Evolutionary conservation across 2,797 vertebrate species (phyloP), one percentile per base, ranked within the genome.

Genomic region (Cirrhinus mrigala): DNA sequence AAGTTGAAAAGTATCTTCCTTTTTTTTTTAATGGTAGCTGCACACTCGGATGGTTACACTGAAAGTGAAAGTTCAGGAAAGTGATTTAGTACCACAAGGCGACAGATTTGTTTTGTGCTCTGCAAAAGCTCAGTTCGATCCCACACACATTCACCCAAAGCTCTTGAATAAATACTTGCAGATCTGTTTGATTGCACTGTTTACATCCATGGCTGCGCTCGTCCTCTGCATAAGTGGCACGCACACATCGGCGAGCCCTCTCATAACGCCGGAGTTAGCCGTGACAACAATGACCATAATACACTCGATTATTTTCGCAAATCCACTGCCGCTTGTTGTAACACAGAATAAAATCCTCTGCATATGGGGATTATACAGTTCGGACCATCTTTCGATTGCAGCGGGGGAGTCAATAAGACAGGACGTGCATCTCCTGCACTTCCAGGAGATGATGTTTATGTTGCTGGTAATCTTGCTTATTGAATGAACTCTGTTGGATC

Each of bases 231-330:
- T 83, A 88, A 89, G 88, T 88, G 86, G 37, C 66, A 85, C 77
- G 81, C 77, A 48, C 83, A 79, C 62, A 83, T 81, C 62, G 71
- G n/a, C 68, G 74, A 86, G 86, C 50, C 76, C 6, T 70, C 37
- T 54, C 50, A 22, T 64, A 37, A 82, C 80, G 20, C 33, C 22
- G 4, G 73, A 86, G 64, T 62, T 68, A 76, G 40, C n/a, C 10
- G 27, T 46, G 50, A 83, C 87, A 82, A 85, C 83, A 83, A 58
- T 85, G 75, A 79, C 77, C 83, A 71, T 87, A 60, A 83, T 54
- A 69, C 40, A 88, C 73, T 77, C 68, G 80, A 89, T 90, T 90
- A 90, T 90, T 91, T 85, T 66, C 73, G 84, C 77, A 87, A 89
- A 88, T 84, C 82, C 85, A 54, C 64, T 62, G 50, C 79, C 85